phyloP scores from a whole-genome alignment of 2,797 vertebrate species.

The Adelosebastes latens region DNA sequence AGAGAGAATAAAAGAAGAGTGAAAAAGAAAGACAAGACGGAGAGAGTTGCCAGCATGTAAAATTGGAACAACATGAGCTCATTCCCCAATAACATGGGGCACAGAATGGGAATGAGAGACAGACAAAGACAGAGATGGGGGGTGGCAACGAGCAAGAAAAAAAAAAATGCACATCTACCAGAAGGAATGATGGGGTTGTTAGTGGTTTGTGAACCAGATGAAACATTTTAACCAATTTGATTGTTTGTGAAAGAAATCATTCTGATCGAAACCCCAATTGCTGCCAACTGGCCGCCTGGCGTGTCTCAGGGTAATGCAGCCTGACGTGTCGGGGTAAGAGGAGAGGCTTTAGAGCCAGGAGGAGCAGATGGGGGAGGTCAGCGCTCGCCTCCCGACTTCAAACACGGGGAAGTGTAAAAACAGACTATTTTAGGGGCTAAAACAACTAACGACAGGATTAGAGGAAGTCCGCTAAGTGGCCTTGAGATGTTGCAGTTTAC shows the following conservation, averaged over 20 bases:
- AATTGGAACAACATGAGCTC: slow-evolving; percentile 78
- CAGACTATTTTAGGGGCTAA: slow-evolving; percentile 88
- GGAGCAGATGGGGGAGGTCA: slow-evolving; percentile 89
- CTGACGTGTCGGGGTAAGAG: slow-evolving; percentile 91
- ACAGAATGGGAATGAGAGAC: slow-evolving; percentile 66
- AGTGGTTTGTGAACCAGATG: slow-evolving; percentile 92
- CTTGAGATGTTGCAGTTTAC: slow-evolving; percentile 83
- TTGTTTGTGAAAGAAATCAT: slow-evolving; percentile 99
- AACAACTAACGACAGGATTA: slow-evolving; percentile 88
- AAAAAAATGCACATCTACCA: slow-evolving; percentile 65
- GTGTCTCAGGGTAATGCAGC: slow-evolving; percentile 88
- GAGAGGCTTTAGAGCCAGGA: slow-evolving; percentile 88
- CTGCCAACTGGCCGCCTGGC: slow-evolving; percentile 90
- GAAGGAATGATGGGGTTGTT: slow-evolving; percentile 84
- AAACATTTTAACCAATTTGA: slow-evolving; percentile 97
- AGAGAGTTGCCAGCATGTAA: slow-evolving; percentile 59
- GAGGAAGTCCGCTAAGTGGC: slow-evolving; percentile 90
- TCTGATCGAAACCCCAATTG: slow-evolving; percentile 95
- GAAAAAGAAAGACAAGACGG: slow-evolving; percentile 43
- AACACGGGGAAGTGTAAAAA: slow-evolving; percentile 91
- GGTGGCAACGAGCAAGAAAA: slow-evolving; percentile 32
- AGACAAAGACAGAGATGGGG: slow-evolving; percentile 36
- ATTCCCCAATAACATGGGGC: slow-evolving; percentile 79
- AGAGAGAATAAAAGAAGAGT: slow-evolving; percentile 39
- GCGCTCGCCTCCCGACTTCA: slow-evolving; percentile 83